phyloP scores from a whole-genome alignment of 2,888 invertebrate genomes.

The Maniola hyperantus region DNA sequence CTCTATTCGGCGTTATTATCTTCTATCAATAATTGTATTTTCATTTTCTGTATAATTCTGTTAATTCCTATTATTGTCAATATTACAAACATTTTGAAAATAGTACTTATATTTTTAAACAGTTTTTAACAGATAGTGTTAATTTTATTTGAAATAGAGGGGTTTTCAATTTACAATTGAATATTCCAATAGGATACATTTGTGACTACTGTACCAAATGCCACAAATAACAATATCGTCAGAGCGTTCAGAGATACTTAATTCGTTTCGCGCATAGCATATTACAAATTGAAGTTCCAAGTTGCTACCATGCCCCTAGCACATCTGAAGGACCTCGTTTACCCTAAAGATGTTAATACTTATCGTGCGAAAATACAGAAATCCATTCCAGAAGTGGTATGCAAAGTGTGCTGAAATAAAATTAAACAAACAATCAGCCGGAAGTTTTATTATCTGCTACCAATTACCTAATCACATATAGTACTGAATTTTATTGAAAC shows the following conservation, averaged over 20 bases:
- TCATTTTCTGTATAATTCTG: no score
- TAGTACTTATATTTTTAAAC: not conserved
- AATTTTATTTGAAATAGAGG: conserved; percentile 36
- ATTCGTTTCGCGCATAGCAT: conserved; percentile 21
- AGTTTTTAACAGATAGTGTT: not conserved
- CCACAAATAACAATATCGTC: conserved; percentile 1
- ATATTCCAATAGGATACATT: conserved; percentile 28
- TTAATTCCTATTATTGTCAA: no score
- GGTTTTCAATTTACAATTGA: conserved; percentile 33
- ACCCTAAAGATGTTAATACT: no score
- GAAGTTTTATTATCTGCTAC: conserved; percentile 19
- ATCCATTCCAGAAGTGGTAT: conserved; percentile 30
- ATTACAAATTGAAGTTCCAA: conserved; percentile 19
- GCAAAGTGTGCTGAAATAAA: conserved; percentile 28
- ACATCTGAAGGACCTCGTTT: conserved; percentile 23
- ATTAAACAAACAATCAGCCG: conserved; percentile 21
- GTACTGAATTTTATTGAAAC: no score
- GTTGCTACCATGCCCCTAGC: conserved; percentile 24
- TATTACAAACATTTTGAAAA: conserved; percentile 20
- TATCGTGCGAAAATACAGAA: not conserved
- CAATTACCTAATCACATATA: no score
- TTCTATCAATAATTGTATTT: no score
- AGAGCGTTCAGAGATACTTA: conserved; percentile 35
- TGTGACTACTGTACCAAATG: conserved; percentile 4
- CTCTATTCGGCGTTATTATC: no score